phyloP scores from a whole-genome alignment of 1,140 invertebrate species.

The Calycopis cecrops region DNA sequence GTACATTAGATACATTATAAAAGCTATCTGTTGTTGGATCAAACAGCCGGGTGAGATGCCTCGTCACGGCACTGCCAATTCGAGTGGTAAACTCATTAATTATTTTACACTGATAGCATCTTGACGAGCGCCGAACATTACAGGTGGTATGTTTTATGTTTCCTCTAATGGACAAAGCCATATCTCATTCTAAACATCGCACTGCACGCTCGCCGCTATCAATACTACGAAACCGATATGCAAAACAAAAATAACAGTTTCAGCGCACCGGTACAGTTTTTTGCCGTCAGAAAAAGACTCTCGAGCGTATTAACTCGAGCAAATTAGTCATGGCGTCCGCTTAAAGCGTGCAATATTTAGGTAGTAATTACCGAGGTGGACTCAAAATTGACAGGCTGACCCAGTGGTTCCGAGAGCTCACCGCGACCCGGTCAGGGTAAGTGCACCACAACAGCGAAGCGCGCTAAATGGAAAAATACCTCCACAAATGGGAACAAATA shows the following conservation, averaged over 20 bases:
- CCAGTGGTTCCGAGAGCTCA: conserved; percentile 22
- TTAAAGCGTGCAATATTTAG: conserved; percentile 52
- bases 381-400: conserved; percentile 15
- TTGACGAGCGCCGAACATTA: conserved; percentile 63
- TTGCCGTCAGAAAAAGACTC: conserved; percentile 41
- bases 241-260: conserved; percentile 63
- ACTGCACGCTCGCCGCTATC: conserved; percentile 38
- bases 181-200: conserved; percentile 38
- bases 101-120: conserved; percentile 60
- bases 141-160: conserved; percentile 62
- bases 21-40: not conserved
- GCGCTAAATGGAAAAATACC: conserved; percentile 50
- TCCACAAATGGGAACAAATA: conserved; percentile 45
- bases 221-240: conserved; percentile 55
- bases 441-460: conserved; percentile 21
- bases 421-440: conserved; percentile 40
- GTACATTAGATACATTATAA: not conserved
- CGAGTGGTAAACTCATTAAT: conserved; percentile 58
- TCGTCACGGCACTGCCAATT: conserved; percentile 44
- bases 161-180: conserved; percentile 55
- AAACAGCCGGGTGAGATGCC: conserved; percentile 14
- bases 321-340: conserved; percentile 52
- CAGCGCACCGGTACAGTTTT: conserved; percentile 46
- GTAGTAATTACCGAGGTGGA: conserved; percentile 43
- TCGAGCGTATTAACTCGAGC: conserved; percentile 47